Evolutionary conservation across 2,797 vertebrate genomes (phyloP), one percentile per base, ranked within the genome.

Genomic region (Acridotheres tristis): DNA sequence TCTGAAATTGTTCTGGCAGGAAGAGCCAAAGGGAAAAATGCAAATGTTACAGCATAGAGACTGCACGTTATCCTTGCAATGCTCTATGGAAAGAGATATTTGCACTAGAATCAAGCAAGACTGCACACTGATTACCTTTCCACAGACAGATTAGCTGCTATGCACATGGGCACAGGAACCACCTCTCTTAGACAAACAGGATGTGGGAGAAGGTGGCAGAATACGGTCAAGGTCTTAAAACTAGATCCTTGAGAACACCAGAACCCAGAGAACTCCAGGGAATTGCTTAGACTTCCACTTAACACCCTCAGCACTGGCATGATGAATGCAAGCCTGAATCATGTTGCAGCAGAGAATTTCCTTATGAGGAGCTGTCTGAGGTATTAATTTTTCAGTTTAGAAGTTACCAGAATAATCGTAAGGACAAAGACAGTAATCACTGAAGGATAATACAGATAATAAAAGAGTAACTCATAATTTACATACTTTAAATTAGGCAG

Each of bases 91-190:
- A 85, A 69, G 10, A 67, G 71, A 2, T 78, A 85, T 53, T 94
- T 92, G 76, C 55, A 53, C 29, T 9, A 34, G 55, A 90, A 85
- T 48, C 45, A 92, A 82, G 48, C 38, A 73, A 73, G 43, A 65
- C n/a, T 54, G 36, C 45, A 36, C 4, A 5, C 11, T 40, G 48
- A 57, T 34, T 62, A 29, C 14, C 10, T 59, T 85, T 69, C 88
- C 34, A 14, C 1, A 54, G 59, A 34, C 1, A 82, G 62, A 54
- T 50, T 7, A 38, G 9, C 29, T 73, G 63, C 36, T 82, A n/a
- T 0, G 3, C 10, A 59, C 36, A 68, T 0, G 1, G 17, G 38
- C 32, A 58, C 53, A 85, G 32, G n/a, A 88, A 55, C 13, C 40
- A 29, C 29, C 45, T 38, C n/a, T 79, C 45, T 69, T 38, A 45